A percentile compares a stretch with the other conserved stretches of the same genome.
These are phyloP conservation scores for Crotophaga sulcirostris DNA, from an alignment of 2,113 vertebrate genomes.

Conservation along the genomic window DNA sequence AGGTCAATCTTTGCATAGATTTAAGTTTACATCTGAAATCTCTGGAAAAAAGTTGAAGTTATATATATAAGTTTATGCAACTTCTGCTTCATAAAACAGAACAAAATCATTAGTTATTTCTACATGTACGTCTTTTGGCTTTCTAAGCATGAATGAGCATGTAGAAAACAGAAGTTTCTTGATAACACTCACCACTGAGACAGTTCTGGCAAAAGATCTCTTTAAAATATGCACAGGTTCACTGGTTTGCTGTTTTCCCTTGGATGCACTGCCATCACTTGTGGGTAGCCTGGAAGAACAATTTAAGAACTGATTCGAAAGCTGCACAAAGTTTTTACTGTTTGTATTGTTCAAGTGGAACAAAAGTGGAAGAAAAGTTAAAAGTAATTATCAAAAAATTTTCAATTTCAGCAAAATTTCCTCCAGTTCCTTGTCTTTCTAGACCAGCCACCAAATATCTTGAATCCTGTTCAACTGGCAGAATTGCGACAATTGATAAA, in stretches of 20 bases:
- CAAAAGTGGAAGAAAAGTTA: background rate
- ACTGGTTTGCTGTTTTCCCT: constrained; percentile 96
- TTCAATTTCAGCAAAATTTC: background rate
- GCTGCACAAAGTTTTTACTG: background rate
- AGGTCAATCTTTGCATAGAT: background rate
- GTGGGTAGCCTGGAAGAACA: constrained; percentile 87
- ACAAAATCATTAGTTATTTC: background rate
- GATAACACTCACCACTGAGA: constrained; percentile 86
- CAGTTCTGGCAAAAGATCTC: constrained; percentile 94
- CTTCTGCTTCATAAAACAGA: background rate
- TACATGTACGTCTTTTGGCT: background rate
- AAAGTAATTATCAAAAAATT: background rate
- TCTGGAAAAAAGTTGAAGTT: background rate
- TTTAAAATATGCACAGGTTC: constrained; percentile 98
- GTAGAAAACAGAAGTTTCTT: background rate
- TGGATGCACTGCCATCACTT: constrained; percentile 93
- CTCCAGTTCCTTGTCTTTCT: background rate
- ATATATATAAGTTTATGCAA: background rate
- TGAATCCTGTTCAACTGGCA: background rate
- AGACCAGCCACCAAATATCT: background rate
- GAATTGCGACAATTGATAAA: background rate
- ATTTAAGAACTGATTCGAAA: background rate
- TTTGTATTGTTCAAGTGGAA: background rate
- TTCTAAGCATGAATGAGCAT: background rate
- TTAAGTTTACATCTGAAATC: background rate